These are phyloP conservation scores for Tinamus major DNA, from an alignment of 2,797 vertebrate species.

Conservation along the genomic window DNA sequence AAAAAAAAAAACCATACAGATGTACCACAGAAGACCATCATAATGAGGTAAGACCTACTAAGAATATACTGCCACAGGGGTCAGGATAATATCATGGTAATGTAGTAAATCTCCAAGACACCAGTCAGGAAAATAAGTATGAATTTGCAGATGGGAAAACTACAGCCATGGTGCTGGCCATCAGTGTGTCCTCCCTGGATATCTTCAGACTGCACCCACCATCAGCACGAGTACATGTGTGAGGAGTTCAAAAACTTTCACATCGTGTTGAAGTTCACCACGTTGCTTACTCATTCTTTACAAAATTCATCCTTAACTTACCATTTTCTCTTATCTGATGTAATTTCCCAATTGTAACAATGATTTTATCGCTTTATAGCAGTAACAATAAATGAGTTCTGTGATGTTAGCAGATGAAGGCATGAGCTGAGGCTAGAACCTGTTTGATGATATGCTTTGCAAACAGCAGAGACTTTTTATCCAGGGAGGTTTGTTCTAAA, in stretches of 20 bases:
- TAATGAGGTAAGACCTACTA: no score
- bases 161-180: not conserved
- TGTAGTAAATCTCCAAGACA: not conserved
- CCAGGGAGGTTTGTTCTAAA: not conserved
- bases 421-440: not conserved
- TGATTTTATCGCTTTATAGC: not conserved
- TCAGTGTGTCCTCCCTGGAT: rapidly evolving
- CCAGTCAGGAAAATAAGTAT: not conserved
- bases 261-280: rapidly evolving
- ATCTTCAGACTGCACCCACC: not conserved
- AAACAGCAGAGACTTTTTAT: not conserved
- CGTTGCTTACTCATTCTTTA: not conserved
- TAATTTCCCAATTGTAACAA: not conserved
- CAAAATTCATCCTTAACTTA: not conserved
- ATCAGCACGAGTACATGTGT: rapidly evolving
- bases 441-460: not conserved
- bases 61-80: not conserved
- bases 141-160: not conserved
- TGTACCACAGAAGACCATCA: not conserved
- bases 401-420: not conserved
- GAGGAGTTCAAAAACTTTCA: not conserved
- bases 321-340: not conserved
- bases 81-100: not conserved
- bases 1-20: not conserved
- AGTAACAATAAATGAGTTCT: not conserved